phyloP scores from a whole-genome alignment of 2,888 invertebrate species.

The Drosophila ezoana region DNA sequence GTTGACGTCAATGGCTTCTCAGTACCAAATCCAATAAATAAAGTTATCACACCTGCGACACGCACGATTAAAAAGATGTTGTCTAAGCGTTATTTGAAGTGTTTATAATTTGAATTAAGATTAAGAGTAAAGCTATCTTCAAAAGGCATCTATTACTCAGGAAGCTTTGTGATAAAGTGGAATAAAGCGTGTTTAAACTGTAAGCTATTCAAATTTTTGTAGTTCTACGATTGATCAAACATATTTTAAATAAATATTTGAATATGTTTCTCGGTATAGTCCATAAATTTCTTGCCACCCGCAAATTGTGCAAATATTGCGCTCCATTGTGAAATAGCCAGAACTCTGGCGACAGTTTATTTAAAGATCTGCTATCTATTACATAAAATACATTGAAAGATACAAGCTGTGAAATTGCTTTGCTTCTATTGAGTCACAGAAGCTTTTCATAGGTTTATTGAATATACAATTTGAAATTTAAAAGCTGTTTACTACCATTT shows the following conservation, averaged over 20 bases:
- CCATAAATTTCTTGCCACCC: not conserved
- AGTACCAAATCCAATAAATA: not conserved
- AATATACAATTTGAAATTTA: constrained; percentile 18
- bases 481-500: constrained; percentile 3
- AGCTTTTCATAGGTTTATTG: constrained; percentile 3
- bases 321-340: constrained; percentile 60
- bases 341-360: constrained; percentile 47
- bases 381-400: constrained; percentile 30
- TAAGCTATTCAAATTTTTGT: too few relatives aligned
- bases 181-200: not conserved
- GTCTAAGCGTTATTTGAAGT: not conserved
- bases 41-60: not conserved
- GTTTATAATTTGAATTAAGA: not conserved
- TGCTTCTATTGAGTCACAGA: constrained; percentile 27
- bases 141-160: not conserved
- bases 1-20: constrained; percentile 48
- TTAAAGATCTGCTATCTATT: constrained; percentile 69
- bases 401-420: constrained; percentile 37
- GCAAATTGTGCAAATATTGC: constrained; percentile 41
- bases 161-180: not conserved
- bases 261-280: too few relatives aligned
- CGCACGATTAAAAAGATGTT: too few relatives aligned
- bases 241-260: not conserved
- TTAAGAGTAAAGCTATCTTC: not conserved
- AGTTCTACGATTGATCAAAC: too few relatives aligned